A percentile compares a stretch with the other conserved stretches of the same genome.
phyloP scores from a whole-genome alignment of 2,797 vertebrate species.

The Lacerta bilineata region DNA sequence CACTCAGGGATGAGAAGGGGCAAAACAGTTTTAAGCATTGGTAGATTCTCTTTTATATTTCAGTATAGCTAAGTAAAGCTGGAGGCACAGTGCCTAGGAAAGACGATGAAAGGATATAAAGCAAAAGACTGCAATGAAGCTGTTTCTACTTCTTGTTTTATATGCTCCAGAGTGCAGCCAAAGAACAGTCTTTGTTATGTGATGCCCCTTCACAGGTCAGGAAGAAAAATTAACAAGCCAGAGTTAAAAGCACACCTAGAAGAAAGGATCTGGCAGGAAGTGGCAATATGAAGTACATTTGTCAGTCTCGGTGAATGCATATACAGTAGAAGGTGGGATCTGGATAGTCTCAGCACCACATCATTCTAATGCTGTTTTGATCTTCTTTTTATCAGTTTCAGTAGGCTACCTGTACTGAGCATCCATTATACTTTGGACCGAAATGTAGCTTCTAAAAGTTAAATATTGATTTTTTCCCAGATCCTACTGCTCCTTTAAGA shows the following conservation, averaged over 20 bases:
- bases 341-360: slow-evolving; percentile 8
- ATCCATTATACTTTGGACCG: background rate
- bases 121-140: background rate
- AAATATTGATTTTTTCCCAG: slow-evolving; percentile 1
- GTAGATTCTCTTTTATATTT: background rate
- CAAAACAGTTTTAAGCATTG: background rate
- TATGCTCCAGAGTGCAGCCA: background rate
- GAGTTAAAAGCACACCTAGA: slow-evolving; percentile 9
- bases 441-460: slow-evolving; percentile 16
- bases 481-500: slow-evolving; percentile 15
- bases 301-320: background rate
- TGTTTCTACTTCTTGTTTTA: background rate
- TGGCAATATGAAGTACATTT: background rate
- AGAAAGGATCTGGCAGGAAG: background rate
- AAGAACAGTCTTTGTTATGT: background rate
- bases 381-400: slow-evolving; percentile 35
- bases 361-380: slow-evolving; percentile 21
- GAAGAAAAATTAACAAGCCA: background rate
- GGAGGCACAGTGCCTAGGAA: background rate
- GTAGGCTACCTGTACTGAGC: background rate
- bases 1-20: background rate
- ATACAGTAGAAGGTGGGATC: background rate
- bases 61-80: background rate
- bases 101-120: background rate
- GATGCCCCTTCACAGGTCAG: slow-evolving; percentile 4